Base-by-base conservation (phyloP, 1,140 invertebrate genomes). In the Archivesica marissinica region DNA sequence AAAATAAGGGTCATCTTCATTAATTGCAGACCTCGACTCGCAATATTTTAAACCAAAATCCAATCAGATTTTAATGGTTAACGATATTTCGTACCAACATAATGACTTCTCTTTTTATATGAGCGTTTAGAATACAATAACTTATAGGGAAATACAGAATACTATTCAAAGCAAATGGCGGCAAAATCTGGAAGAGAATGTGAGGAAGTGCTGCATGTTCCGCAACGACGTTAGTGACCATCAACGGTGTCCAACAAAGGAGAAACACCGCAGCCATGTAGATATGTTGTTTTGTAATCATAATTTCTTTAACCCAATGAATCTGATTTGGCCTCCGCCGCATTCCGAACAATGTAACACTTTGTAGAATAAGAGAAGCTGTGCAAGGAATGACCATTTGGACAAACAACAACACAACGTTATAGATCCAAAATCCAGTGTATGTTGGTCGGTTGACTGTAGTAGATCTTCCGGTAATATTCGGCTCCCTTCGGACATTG, bases 221-320 rank as follows among this genome's bases (percentile, higher is more conserved):
- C 15, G n/a, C 35, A 9, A 79, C 23, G 2, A 66, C n/a, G 20
- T 79, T 79, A 0, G 25, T 33, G 33, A 79, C 0, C 56, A 79
- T 79, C 17, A 44, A 20, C 25, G 76, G 54, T 4, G 50, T 20
- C 54, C 54, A 79, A 28, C 76, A 79, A 1, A 44, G 2, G 11
- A 66, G n/a, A 30, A 79, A 66, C 20, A 66, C 11, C 0, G 39
- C 59, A 2, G 59, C 59, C 76, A 79, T 44, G 25, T 17, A 44
- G 1, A 79, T 61, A 33, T 66, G 56, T 47, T 79, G 76, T 50
- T 66, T 79, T 0, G 54, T 79, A 4, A 79, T 79, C 23, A 20
- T 44, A 20, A 79, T 64, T 79, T 79, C 76, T 66, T 79, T 79
- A 1, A 64, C 56, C 76, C 76, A 79, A n/a, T 79, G 76, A 64